A percentile compares a stretch with the other conserved stretches of the same genome.
Evolutionary conservation across 2,888 invertebrate genomes (phyloP).

Genomic region (Drosophila algonquin): DNA sequence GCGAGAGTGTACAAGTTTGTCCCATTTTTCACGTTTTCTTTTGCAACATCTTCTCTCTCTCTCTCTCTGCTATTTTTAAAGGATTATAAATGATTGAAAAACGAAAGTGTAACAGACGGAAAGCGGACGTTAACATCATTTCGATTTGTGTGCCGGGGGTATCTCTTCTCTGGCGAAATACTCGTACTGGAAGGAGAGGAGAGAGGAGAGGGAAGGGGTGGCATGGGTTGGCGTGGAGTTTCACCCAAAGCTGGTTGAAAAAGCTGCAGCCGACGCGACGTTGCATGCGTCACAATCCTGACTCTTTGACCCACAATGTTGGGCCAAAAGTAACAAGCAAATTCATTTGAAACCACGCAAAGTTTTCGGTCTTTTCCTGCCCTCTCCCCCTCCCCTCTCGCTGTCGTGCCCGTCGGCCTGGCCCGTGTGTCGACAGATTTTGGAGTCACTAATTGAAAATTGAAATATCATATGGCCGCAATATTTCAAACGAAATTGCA

Average conservation of each 20-base stretch:
- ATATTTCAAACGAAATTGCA: constrained; percentile 60
- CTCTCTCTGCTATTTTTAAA: constrained; percentile 10
- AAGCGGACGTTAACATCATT: constrained; percentile 41
- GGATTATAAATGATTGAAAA: constrained; percentile 18
- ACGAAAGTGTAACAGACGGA: constrained; percentile 36
- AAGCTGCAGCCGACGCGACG: constrained; percentile 41
- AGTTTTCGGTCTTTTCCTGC: constrained; percentile 14
- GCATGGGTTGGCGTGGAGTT: neutral
- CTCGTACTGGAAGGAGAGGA: constrained; percentile 17
- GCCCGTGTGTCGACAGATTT: constrained; percentile 35
- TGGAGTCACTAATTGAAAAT: constrained; percentile 70
- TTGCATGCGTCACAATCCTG: constrained; percentile 65
- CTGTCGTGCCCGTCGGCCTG: too few relatives aligned
- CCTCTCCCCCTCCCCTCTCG: neutral
- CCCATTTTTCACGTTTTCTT: constrained; percentile 35
- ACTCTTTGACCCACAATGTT: constrained; percentile 68
- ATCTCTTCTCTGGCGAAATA: constrained; percentile 24
- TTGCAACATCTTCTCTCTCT: constrained; percentile 23
- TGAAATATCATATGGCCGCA: constrained; percentile 71
- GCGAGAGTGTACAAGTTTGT: constrained; percentile 24
- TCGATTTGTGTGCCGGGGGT: neutral
- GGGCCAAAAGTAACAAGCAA: constrained; percentile 27
- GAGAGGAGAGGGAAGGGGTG: constrained; percentile 16
- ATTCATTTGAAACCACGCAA: constrained; percentile 54
- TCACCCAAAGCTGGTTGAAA: constrained; percentile 26